Percentiles rank a stretch among this genome's conserved stretches.
phyloP scores from a whole-genome alignment of 2,888 invertebrate species.

The Phlogophora meticulosa region DNA sequence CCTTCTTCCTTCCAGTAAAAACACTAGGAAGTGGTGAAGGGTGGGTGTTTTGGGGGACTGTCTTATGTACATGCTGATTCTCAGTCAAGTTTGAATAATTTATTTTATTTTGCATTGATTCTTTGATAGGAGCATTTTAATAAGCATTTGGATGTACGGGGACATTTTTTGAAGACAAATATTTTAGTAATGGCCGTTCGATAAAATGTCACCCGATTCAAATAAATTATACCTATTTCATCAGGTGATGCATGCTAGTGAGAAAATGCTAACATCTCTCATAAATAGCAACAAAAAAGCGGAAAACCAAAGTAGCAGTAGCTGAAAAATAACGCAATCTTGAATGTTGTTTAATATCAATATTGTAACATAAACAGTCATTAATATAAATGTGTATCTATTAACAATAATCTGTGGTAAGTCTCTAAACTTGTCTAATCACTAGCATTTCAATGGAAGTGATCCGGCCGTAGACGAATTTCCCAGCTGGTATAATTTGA shows the following conservation, averaged over 20 bases:
- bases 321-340: slow-evolving; percentile 18
- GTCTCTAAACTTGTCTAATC: slow-evolving; percentile 36
- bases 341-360: slow-evolving; percentile 22
- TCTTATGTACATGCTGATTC: too few species aligned
- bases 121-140: too few species aligned
- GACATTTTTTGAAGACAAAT: background rate
- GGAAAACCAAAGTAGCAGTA: slow-evolving; percentile 19
- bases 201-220: background rate
- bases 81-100: too few species aligned
- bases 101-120: too few species aligned
- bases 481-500: slow-evolving; percentile 30
- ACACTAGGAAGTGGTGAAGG: too few species aligned
- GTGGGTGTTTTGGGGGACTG: too few species aligned
- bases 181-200: background rate
- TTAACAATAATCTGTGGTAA: slow-evolving; percentile 25
- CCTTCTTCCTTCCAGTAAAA: too few species aligned
- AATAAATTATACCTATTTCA: background rate
- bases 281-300: slow-evolving; percentile 27
- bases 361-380: slow-evolving; percentile 22
- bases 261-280: slow-evolving; percentile 17
- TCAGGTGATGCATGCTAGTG: background rate
- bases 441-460: slow-evolving; percentile 21
- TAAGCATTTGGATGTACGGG: background rate
- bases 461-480: slow-evolving; percentile 31
- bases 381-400: slow-evolving; percentile 31